phyloP scores from a whole-genome alignment of 2,797 vertebrate species.

The Notolabrus celidotus region DNA sequence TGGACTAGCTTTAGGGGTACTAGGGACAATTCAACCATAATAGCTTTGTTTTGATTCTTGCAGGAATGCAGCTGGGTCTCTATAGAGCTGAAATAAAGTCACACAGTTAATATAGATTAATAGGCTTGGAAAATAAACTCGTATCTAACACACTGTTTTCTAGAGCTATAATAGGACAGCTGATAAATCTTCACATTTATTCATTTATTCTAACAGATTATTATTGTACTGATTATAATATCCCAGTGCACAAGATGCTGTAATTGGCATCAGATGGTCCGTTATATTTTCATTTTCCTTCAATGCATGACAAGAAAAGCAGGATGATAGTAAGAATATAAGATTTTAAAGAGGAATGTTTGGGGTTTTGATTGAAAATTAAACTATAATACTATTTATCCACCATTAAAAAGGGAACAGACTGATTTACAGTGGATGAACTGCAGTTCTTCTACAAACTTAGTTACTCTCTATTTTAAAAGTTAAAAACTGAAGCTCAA shows the following conservation, averaged over 20 bases:
- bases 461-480: no score
- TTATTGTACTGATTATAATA: neutral
- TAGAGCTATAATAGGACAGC: neutral
- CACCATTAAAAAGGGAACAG: no score
- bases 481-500: no score
- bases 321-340: no score
- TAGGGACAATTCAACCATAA: neutral
- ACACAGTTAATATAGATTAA: no score
- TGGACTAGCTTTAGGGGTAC: neutral
- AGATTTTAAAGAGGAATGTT: no score
- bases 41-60: neutral
- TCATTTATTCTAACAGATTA: neutral
- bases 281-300: no score
- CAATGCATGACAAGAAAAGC: no score
- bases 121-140: neutral
- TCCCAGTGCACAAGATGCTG: neutral
- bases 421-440: no score
- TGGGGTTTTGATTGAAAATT: no score
- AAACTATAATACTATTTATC: no score
- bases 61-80: constrained; percentile 1
- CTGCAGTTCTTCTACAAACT: no score
- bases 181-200: neutral
- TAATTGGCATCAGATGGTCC: neutral
- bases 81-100: neutral
- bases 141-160: neutral